phyloP scores from a whole-genome alignment of 2,888 invertebrate species.

The Callimorpha dominula region DNA sequence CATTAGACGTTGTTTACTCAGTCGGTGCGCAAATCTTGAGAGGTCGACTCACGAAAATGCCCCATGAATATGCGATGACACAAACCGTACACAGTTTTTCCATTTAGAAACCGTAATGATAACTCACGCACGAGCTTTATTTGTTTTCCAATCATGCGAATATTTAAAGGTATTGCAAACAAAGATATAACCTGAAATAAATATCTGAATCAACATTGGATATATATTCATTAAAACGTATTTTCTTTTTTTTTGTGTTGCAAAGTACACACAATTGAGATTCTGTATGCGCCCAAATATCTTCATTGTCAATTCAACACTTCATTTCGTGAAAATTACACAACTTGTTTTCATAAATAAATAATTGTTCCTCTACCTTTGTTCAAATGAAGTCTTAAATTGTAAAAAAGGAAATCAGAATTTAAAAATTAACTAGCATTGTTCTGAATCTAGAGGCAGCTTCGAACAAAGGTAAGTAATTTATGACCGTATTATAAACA shows the following conservation, averaged over 20 bases:
- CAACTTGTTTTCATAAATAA: slow-evolving; percentile 68
- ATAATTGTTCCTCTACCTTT: slow-evolving; percentile 59
- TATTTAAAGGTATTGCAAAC: slow-evolving; percentile 55
- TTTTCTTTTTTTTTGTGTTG: slow-evolving; percentile 28
- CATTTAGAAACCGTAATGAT: slow-evolving; percentile 84
- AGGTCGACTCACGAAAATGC: slow-evolving; percentile 85
- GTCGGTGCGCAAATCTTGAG: slow-evolving; percentile 84
- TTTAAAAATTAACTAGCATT: slow-evolving; percentile 53
- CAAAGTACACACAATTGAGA: not conserved
- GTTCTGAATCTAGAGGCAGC: not conserved
- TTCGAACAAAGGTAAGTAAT: not conserved
- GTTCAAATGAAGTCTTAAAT: slow-evolving; percentile 63
- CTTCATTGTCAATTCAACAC: slow-evolving; percentile 66
- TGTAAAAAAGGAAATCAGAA: slow-evolving; percentile 51
- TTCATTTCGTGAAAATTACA: slow-evolving; percentile 67
- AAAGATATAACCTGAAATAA: slow-evolving; percentile 16
- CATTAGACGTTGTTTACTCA: slow-evolving; percentile 85
- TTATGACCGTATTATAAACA: not conserved
- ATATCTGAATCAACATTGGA: slow-evolving; percentile 14
- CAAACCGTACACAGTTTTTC: slow-evolving; percentile 86
- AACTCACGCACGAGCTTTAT: slow-evolving; percentile 77
- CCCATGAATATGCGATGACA: slow-evolving; percentile 87
- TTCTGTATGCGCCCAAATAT: slow-evolving; percentile 23
- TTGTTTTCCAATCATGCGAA: slow-evolving; percentile 77
- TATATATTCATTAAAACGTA: slow-evolving; percentile 18